A percentile compares a stretch with the other conserved stretches of the same genome.
Evolutionary conservation across 2,113 vertebrate genomes (phyloP).

Genomic region (Otocyon megalotis): DNA sequence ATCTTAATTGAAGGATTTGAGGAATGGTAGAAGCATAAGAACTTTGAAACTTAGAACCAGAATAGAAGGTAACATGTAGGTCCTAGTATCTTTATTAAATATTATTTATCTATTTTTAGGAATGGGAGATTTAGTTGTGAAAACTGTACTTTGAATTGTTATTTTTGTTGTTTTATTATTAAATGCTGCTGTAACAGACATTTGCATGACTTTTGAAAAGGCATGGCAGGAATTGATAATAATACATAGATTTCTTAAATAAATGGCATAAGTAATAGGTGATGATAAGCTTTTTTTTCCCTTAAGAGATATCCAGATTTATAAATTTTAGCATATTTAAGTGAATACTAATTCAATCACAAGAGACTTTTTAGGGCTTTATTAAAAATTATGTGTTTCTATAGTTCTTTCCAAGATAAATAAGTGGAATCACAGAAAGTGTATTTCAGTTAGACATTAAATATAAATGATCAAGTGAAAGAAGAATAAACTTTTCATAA

Average conservation of each 20-base stretch:
- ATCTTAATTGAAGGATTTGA: background rate
- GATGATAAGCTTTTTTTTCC: background rate
- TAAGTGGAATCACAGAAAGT: background rate
- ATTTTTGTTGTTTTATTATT: background rate
- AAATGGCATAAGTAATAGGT: background rate
- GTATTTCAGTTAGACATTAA: background rate
- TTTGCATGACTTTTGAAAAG: conserved; percentile 14
- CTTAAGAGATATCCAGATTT: background rate
- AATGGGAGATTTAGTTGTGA: background rate
- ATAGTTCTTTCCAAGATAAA: conserved; percentile 20
- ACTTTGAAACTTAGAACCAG: background rate
- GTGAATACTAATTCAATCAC: background rate
- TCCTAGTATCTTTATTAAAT: background rate
- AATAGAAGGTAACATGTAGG: background rate
- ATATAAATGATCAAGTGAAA: conserved; percentile 8
- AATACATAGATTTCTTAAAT: conserved; percentile 9
- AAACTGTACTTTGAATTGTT: background rate
- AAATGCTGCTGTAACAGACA: background rate
- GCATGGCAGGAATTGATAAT: background rate
- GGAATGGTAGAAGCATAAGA: background rate
- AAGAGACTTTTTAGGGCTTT: background rate
- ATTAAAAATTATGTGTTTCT: background rate
- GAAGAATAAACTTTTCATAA: background rate
- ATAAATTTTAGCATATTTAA: background rate
- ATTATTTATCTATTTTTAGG: background rate